phyloP scores from a whole-genome alignment of 2,797 vertebrate species.

The Lindbergichthys nudifrons region DNA sequence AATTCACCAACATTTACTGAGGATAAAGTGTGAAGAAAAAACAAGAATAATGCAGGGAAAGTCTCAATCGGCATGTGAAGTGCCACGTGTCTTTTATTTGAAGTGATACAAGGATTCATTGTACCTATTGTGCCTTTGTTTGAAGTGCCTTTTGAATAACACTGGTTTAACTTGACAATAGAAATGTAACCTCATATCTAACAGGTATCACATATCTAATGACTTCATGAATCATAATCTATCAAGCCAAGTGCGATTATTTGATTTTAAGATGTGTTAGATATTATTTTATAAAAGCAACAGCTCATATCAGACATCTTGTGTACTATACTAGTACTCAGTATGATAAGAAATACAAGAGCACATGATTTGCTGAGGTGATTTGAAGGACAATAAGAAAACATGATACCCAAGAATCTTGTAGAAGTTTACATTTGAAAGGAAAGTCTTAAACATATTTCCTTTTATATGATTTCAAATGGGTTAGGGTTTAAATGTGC shows the following conservation, averaged over 20 bases:
- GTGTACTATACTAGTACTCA: background rate
- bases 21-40: constrained; percentile 8
- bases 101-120: constrained; percentile 1
- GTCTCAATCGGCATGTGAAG: background rate
- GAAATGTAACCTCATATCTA: background rate
- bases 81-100: background rate
- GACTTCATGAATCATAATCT: background rate
- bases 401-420: background rate
- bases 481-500: background rate
- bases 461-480: constrained; percentile 15
- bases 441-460: background rate
- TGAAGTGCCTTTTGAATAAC: background rate
- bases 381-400: background rate
- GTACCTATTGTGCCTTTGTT: constrained; percentile 15
- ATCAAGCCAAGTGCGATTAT: constrained; percentile 3
- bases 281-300: background rate
- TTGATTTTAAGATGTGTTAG: background rate
- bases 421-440: background rate
- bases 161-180: background rate
- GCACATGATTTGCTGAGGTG: background rate
- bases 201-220: background rate
- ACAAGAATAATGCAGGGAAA: constrained; percentile 15
- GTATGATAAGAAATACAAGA: too few relatives aligned
- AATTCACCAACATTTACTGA: constrained; percentile 15
- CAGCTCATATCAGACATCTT: background rate